Conservation (phyloP, 2,797 vertebrate genomes). For the Melanogrammus aeglefinus region DNA sequence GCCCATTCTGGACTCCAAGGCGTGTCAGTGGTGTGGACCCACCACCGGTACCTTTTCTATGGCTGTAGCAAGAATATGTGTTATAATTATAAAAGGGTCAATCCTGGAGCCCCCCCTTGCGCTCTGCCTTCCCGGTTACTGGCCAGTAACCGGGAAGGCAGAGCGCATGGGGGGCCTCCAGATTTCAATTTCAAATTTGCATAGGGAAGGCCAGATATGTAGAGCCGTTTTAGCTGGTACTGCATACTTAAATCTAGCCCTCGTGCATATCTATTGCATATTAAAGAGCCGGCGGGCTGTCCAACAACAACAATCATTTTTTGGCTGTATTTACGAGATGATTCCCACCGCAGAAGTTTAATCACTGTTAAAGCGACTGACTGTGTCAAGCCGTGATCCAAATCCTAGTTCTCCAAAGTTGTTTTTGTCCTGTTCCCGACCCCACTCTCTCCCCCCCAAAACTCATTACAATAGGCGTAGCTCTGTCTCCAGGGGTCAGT, state of each 20-base stretch:
- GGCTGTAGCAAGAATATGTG: slow-evolving; percentile 10
- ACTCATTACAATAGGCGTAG: slow-evolving; percentile 36
- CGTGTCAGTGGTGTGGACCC: slow-evolving; percentile 47
- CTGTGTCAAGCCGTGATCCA: neutral
- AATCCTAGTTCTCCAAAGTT: slow-evolving; percentile 1
- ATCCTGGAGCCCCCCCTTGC: slow-evolving; percentile 8
- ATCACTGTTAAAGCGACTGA: slow-evolving; percentile 8
- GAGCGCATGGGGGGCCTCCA: no score
- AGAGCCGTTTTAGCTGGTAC: neutral
- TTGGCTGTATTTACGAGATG: slow-evolving; percentile 12
- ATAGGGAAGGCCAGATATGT: neutral
- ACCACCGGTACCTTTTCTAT: neutral
- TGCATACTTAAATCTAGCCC: neutral
- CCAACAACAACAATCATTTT: neutral
- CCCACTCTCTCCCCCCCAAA: neutral
- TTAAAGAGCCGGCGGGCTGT: slow-evolving; percentile 3
- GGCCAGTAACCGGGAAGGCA: no score
- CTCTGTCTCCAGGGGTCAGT: slow-evolving; percentile 42
- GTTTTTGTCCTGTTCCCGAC: neutral
- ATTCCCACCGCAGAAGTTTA: neutral
- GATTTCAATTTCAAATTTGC: no score
- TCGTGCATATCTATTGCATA: slow-evolving; percentile 4
- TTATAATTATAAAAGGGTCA: neutral
- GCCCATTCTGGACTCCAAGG: slow-evolving; percentile 57
- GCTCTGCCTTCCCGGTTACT: neutral